A percentile compares a stretch with the other conserved stretches of the same genome.
Conservation (phyloP, 2,113 vertebrate species). For the Limnothrissa miodon region DNA sequence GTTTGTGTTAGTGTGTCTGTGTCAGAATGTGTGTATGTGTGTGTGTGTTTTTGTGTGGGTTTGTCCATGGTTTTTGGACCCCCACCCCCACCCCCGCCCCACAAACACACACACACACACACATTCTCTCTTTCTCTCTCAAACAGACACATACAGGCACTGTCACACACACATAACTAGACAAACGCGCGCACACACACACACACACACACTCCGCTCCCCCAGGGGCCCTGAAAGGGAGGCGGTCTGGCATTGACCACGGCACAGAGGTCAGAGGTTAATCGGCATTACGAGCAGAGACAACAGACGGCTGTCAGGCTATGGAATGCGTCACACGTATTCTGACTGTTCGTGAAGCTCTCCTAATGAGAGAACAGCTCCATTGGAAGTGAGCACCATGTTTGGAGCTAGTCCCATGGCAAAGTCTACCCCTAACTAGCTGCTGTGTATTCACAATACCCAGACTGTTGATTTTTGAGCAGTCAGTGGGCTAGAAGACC, state of each 20-base stretch:
- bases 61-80: too few relatives aligned
- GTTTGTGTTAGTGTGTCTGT: too few relatives aligned
- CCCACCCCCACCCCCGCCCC: too few relatives aligned
- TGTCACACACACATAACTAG: too few relatives aligned
- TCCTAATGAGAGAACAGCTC: background rate
- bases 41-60: too few relatives aligned
- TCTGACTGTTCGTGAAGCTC: background rate
- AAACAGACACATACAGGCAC: too few relatives aligned
- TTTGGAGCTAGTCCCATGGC: background rate
- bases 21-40: too few relatives aligned
- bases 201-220: background rate
- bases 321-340: background rate
- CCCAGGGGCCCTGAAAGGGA: background rate
- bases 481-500: background rate
- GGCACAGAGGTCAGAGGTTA: constrained; percentile 11
- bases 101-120: too few relatives aligned
- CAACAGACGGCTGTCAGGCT: too few relatives aligned
- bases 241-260: background rate
- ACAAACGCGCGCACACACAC: too few relatives aligned
- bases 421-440: background rate
- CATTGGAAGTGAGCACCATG: background rate
- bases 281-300: background rate
- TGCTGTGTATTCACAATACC: background rate
- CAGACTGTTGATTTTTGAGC: background rate
- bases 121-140: too few relatives aligned